These are phyloP conservation scores for Tinea trinotella DNA, from an alignment of 2,888 invertebrate genomes.

Conservation along the genomic window DNA sequence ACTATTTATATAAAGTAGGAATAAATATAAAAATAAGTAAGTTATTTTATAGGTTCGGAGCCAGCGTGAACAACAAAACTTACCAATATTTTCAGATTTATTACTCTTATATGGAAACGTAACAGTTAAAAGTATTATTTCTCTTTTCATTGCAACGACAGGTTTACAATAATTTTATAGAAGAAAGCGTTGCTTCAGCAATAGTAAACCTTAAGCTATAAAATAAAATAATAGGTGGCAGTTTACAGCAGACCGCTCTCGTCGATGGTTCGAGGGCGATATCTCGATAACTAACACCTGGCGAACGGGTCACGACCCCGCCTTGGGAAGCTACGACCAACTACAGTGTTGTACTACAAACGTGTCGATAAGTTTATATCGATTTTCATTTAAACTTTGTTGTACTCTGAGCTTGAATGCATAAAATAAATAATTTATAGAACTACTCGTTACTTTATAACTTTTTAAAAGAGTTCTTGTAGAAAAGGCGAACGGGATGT, in stretches of 20 bases:
- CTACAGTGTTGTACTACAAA: conserved; percentile 10
- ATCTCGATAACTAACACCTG: conserved; percentile 35
- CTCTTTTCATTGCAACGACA: conserved; percentile 7
- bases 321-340: conserved; percentile 25
- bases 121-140: background rate
- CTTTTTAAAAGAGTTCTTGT: too few relatives aligned
- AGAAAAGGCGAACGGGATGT: too few relatives aligned
- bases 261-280: conserved; percentile 23
- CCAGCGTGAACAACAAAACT: too few relatives aligned
- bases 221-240: conserved; percentile 39
- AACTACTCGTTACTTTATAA: background rate
- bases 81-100: too few relatives aligned
- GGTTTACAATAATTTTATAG: conserved; percentile 10
- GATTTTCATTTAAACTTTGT: background rate
- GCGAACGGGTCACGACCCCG: conserved; percentile 39
- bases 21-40: too few relatives aligned
- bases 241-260: conserved; percentile 24
- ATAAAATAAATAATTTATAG: background rate
- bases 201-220: conserved; percentile 22
- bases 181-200: conserved; percentile 13
- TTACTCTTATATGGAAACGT: conserved; percentile 1
- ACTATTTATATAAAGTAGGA: too few relatives aligned
- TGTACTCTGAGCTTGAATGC: background rate
- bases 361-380: conserved; percentile 12
- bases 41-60: too few relatives aligned